phyloP scores from a whole-genome alignment of 1,140 invertebrate species.

The Telenomus remus region DNA sequence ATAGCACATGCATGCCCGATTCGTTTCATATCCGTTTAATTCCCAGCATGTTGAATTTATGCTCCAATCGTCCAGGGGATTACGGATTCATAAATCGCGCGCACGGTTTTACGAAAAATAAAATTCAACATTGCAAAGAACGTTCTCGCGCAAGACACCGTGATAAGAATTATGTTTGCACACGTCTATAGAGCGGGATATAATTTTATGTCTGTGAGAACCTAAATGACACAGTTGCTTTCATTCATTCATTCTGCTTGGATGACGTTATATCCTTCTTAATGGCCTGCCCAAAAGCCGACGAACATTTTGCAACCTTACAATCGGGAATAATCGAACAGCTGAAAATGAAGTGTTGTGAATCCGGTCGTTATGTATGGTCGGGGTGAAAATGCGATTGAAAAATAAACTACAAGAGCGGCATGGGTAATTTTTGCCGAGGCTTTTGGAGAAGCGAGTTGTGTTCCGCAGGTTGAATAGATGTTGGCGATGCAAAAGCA shows the following conservation, averaged over 20 bases:
- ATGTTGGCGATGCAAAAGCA: constrained; percentile 46
- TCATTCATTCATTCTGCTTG: not conserved
- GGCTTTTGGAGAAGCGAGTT: not conserved
- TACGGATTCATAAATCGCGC: constrained; percentile 15
- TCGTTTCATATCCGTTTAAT: constrained; percentile 1
- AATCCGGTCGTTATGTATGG: no score
- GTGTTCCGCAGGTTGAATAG: constrained; percentile 27
- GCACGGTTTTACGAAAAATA: constrained; percentile 3
- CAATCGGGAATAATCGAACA: not conserved
- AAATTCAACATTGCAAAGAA: constrained; percentile 9
- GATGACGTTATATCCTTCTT: not conserved
- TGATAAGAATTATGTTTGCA: constrained; percentile 27
- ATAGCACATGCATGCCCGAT: not conserved
- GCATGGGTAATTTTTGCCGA: no score
- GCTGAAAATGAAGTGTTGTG: not conserved
- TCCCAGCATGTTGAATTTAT: not conserved
- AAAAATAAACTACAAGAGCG: not conserved
- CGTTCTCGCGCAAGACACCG: constrained; percentile 2
- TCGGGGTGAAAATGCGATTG: not conserved
- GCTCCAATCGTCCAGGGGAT: not conserved
- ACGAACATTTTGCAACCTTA: not conserved
- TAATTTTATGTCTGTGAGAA: constrained; percentile 20
- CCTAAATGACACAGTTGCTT: constrained; percentile 24
- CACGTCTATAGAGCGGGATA: constrained; percentile 5
- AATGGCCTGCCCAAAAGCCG: not conserved